Evolutionary conservation across 2,888 invertebrate species (phyloP).

Genomic region (Petrophora chlorosata): DNA sequence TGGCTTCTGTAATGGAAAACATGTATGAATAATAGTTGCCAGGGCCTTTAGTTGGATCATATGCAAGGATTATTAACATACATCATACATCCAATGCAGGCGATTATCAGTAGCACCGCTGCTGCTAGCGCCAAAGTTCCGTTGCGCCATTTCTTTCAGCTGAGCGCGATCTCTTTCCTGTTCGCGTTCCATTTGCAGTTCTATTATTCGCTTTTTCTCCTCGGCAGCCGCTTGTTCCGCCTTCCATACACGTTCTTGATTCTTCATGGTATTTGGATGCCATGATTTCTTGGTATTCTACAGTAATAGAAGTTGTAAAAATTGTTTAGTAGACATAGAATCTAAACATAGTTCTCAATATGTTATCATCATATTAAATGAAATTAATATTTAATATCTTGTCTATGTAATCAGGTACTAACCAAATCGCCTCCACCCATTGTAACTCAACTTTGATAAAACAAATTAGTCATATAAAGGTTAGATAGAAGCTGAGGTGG

Average conservation of each 20-base stretch:
- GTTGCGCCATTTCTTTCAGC: constrained; percentile 85
- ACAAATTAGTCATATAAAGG: too few relatives aligned
- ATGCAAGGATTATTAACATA: constrained; percentile 5
- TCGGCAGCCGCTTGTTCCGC: constrained; percentile 89
- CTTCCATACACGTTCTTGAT: constrained; percentile 91
- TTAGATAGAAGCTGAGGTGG: too few relatives aligned
- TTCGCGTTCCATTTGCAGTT: constrained; percentile 86
- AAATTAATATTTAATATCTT: background rate
- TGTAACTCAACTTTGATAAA: too few relatives aligned
- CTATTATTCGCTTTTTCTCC: constrained; percentile 87
- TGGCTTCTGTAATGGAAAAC: constrained; percentile 77
- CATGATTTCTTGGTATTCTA: constrained; percentile 92
- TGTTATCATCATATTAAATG: background rate
- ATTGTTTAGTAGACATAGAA: too few relatives aligned
- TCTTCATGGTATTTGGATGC: constrained; percentile 91
- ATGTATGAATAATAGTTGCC: too few relatives aligned
- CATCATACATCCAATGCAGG: constrained; percentile 95
- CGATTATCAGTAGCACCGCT: constrained; percentile 78
- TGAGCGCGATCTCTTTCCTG: constrained; percentile 87
- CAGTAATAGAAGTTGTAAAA: constrained; percentile 19
- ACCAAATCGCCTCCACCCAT: background rate
- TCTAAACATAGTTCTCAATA: too few relatives aligned
- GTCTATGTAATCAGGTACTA: background rate
- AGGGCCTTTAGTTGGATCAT: too few relatives aligned
- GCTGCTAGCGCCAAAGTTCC: constrained; percentile 65